A percentile compares a stretch with the other conserved stretches of the same genome.
Conservation (phyloP, 2,888 invertebrate genomes). For the Acanthoscelides obtectus region DNA sequence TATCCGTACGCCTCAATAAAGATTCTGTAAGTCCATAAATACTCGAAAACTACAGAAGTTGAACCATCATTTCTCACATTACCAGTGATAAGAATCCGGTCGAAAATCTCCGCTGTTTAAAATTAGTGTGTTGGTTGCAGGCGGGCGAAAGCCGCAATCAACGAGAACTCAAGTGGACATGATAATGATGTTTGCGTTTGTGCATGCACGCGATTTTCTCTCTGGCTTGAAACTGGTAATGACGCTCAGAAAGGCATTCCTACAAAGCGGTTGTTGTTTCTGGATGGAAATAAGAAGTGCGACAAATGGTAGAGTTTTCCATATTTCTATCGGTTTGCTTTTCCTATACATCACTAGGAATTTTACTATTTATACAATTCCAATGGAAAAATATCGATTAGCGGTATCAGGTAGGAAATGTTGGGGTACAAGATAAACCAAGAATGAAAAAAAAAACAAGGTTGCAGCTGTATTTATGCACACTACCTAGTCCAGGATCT, state of each 20-base stretch:
- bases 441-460: too few relatives aligned
- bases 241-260: not conserved
- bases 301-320: not conserved
- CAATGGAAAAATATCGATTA: too few relatives aligned
- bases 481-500: too few relatives aligned
- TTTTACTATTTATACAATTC: too few relatives aligned
- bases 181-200: not conserved
- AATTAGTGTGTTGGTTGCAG: not conserved
- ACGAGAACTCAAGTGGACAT: not conserved
- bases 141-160: not conserved
- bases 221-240: not conserved
- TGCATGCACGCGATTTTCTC: not conserved
- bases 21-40: too few relatives aligned
- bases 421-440: too few relatives aligned
- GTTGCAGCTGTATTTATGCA: too few relatives aligned
- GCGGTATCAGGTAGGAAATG: too few relatives aligned
- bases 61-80: not conserved
- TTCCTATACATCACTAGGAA: too few relatives aligned
- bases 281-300: not conserved
- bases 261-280: not conserved
- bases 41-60: not conserved
- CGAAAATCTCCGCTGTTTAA: not conserved
- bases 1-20: too few relatives aligned
- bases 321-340: too few relatives aligned
- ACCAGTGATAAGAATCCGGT: not conserved